Percentiles rank a stretch among this genome's conserved stretches.
phyloP scores from a whole-genome alignment of 2,888 invertebrate genomes.

The Luperina testacea region DNA sequence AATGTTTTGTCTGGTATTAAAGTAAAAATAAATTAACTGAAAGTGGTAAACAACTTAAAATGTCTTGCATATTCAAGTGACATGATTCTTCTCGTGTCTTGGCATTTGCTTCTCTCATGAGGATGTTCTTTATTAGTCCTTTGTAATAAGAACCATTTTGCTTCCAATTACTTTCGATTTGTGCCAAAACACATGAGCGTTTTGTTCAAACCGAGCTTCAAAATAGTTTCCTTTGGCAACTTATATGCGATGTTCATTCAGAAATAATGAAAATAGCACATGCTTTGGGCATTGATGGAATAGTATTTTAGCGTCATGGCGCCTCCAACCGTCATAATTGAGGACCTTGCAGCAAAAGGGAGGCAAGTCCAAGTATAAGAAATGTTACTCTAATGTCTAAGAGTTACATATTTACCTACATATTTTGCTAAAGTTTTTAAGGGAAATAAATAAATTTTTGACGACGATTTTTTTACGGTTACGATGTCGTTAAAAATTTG shows the following conservation, averaged over 20 bases:
- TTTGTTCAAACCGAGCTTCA: background rate
- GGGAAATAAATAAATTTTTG: no score
- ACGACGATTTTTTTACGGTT: no score
- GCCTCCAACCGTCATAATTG: background rate
- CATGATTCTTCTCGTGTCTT: constrained; percentile 3
- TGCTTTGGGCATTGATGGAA: background rate
- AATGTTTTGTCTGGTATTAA: background rate
- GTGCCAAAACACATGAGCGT: background rate
- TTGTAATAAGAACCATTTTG: constrained; percentile 33
- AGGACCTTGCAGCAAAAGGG: no score
- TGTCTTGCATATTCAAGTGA: constrained; percentile 5
- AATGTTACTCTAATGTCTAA: no score
- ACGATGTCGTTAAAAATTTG: no score
- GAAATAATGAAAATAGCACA: background rate
- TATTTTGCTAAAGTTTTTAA: no score
- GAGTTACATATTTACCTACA: no score
- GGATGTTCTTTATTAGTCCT: background rate
- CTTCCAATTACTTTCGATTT: background rate
- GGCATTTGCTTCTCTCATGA: background rate
- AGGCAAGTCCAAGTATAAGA: no score
- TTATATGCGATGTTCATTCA: constrained; percentile 21
- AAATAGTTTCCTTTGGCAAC: constrained; percentile 28
- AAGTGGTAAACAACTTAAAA: constrained; percentile 4
- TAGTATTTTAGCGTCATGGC: constrained; percentile 5
- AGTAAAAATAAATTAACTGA: constrained; percentile 13